phyloP scores from a whole-genome alignment of 2,113 vertebrate genomes.

The Rissa tridactyla region DNA sequence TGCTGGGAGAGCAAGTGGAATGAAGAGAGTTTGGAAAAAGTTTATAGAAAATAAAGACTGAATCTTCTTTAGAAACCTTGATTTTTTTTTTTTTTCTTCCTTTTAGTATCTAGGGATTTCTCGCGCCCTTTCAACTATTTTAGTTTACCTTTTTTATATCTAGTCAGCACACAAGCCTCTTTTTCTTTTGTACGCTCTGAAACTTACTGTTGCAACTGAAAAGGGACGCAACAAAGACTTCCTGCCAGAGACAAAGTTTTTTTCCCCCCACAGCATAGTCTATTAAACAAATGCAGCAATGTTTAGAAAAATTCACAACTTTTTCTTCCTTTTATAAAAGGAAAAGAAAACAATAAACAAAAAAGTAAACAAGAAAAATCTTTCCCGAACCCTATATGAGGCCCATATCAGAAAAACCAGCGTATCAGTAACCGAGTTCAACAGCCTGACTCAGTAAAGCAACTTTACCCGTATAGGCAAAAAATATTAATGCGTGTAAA shows the following conservation, averaged over 20 bases:
- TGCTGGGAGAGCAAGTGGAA: neutral
- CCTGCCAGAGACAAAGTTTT: neutral
- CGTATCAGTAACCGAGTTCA: neutral
- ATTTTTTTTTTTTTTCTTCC: neutral
- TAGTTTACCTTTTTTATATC: neutral
- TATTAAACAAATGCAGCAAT: neutral
- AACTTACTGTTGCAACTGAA: neutral
- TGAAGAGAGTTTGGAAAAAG: neutral
- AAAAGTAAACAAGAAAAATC: neutral
- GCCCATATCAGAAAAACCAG: neutral
- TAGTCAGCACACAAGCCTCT: neutral
- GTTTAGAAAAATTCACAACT: neutral
- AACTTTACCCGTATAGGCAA: neutral
- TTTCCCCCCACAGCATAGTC: neutral
- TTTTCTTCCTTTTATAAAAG: neutral
- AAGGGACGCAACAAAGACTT: neutral
- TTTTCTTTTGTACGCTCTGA: neutral
- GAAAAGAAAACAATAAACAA: neutral
- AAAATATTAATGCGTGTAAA: neutral
- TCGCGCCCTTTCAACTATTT: neutral
- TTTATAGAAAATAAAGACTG: neutral
- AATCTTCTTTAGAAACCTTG: neutral
- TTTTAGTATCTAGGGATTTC: neutral
- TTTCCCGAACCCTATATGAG: neutral
- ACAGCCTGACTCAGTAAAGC: neutral